These are phyloP conservation scores for Antitype chi DNA, from an alignment of 2,888 invertebrate species.

Conservation along the genomic window DNA sequence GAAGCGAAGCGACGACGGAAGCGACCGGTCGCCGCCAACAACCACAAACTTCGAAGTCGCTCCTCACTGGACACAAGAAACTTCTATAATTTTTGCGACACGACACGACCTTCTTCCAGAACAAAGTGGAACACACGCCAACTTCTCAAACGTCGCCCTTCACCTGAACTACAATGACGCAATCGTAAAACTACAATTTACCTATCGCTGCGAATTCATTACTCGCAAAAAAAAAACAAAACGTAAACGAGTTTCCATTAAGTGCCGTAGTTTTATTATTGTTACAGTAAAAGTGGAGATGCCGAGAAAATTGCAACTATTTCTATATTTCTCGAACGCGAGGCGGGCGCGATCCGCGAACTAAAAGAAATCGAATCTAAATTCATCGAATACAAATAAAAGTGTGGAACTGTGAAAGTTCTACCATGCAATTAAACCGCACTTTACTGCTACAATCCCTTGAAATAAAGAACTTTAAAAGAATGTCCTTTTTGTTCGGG, in stretches of 20 bases:
- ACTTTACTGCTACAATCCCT: constrained; percentile 88
- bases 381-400: constrained; percentile 86
- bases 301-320: constrained; percentile 73
- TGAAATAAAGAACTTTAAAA: constrained; percentile 88
- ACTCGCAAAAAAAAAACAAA: constrained; percentile 58
- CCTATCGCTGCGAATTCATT: constrained; percentile 67
- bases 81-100: constrained; percentile 82
- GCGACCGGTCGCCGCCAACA: constrained; percentile 61
- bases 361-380: constrained; percentile 82
- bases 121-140: constrained; percentile 69
- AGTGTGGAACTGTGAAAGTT: constrained; percentile 81
- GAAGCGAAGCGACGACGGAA: constrained; percentile 64
- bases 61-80: constrained; percentile 76
- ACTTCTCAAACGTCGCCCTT: constrained; percentile 65
- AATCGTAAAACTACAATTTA: constrained; percentile 55
- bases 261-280: constrained; percentile 67
- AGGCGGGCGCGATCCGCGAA: constrained; percentile 62
- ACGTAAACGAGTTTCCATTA: constrained; percentile 71
- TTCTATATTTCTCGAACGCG: constrained; percentile 73
- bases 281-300: constrained; percentile 71
- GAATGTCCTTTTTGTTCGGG: constrained; percentile 84
- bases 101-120: constrained; percentile 71
- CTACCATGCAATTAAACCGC: constrained; percentile 88
- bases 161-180: constrained; percentile 46
- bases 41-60: constrained; percentile 68